Evolutionary conservation across 2,888 invertebrate species (phyloP).

Genomic region (Xylota sylvarum): DNA sequence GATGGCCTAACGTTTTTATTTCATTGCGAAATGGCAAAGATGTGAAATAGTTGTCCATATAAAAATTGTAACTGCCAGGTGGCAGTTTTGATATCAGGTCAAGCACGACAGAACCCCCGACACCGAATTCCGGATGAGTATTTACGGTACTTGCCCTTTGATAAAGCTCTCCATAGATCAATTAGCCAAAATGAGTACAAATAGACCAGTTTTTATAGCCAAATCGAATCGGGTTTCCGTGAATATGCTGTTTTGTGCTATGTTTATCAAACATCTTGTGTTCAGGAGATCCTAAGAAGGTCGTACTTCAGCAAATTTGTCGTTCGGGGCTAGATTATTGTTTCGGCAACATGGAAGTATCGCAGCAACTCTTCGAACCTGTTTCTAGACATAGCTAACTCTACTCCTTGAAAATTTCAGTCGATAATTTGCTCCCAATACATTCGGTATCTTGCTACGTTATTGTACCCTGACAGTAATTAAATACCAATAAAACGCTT

Average conservation of each 20-base stretch:
- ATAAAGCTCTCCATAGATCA: slow-evolving; percentile 16
- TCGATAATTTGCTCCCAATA: slow-evolving; percentile 29
- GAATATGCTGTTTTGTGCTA: slow-evolving; percentile 9
- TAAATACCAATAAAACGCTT: too few relatives aligned
- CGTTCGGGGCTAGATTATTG: slow-evolving; percentile 21
- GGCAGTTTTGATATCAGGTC: slow-evolving; percentile 18
- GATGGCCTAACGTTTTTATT: slow-evolving; percentile 22
- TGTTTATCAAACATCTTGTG: slow-evolving; percentile 1
- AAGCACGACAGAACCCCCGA: slow-evolving; percentile 5
- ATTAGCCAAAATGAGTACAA: slow-evolving; percentile 30
- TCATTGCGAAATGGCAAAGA: slow-evolving; percentile 26
- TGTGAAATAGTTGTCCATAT: slow-evolving; percentile 19
- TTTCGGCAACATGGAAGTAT: background rate
- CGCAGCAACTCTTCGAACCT: slow-evolving; percentile 9
- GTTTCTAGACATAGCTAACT: slow-evolving; percentile 14
- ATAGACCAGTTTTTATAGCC: slow-evolving; percentile 40
- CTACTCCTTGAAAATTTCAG: slow-evolving; percentile 26
- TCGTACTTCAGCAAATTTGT: slow-evolving; percentile 22
- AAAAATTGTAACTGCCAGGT: slow-evolving; percentile 21
- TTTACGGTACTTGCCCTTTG: slow-evolving; percentile 19
- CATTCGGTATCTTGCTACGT: slow-evolving; percentile 7
- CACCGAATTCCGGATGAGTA: slow-evolving; percentile 34
- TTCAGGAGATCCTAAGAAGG: slow-evolving; percentile 19
- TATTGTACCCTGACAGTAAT: too few relatives aligned
- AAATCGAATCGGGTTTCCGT: slow-evolving; percentile 27